Percentiles rank a stretch among this genome's conserved stretches.
phyloP scores from a whole-genome alignment of 64 coral and sea anemone species.

The Hydrozoanthus tunicans region DNA sequence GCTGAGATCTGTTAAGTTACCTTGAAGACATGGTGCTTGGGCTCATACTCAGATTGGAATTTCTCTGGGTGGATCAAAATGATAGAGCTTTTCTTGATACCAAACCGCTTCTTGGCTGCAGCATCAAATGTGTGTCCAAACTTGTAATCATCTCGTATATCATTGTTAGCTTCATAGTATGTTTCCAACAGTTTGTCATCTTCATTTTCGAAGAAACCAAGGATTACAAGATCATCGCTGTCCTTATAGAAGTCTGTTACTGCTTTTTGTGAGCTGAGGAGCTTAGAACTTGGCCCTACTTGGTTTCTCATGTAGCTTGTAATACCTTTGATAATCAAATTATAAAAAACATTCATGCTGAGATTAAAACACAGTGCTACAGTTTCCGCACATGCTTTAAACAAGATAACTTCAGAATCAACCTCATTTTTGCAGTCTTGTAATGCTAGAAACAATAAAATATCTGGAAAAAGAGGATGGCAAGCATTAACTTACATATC shows the following conservation, averaged over 20 bases:
- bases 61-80: constrained; percentile 94
- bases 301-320: constrained; percentile 84
- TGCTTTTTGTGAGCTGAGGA: constrained; percentile 77
- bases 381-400: background rate
- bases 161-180: constrained; percentile 97
- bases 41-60: constrained; percentile 93
- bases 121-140: constrained; percentile 96
- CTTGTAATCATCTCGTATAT: constrained; percentile 88
- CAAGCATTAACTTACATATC: too few relatives aligned
- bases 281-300: constrained; percentile 92
- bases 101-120: constrained; percentile 82
- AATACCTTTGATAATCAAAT: constrained; percentile 59
- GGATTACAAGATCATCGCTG: constrained; percentile 84
- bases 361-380: background rate
- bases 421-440: too few relatives aligned
- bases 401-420: too few relatives aligned
- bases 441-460: too few relatives aligned
- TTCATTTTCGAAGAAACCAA: constrained; percentile 95
- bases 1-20: constrained; percentile 13
- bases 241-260: constrained; percentile 91
- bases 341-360: background rate
- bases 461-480: too few relatives aligned
- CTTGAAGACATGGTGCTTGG: constrained; percentile 87
- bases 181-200: constrained; percentile 73
- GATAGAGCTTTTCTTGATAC: constrained; percentile 79